Evolutionary conservation across 2,113 vertebrate genomes (phyloP), one percentile per base, ranked within the genome.

Genomic region (Neofelis nebulosa): DNA sequence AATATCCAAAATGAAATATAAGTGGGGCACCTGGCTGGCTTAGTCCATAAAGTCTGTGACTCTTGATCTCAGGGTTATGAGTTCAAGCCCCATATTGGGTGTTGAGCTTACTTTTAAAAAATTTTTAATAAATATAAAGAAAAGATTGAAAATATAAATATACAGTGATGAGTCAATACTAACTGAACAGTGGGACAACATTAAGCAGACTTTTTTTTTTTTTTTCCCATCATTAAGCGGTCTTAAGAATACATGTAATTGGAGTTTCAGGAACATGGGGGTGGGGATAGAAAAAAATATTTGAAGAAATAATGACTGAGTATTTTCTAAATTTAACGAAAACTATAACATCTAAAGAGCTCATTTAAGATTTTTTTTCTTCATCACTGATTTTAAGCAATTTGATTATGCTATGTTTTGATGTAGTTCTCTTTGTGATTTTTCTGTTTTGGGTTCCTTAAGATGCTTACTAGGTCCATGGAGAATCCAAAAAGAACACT

Each of bases 311-410:
- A 80, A 92, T 65, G 15, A 27, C 48, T 83, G 57, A n/a, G 25
- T 50, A 25, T 88, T 82, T 83, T 69, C 41, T 69, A 38, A 88
- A 61, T 86, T 80, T 94, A 94, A 68, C 87, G 48, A 82, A 95
- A 96, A 91, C 87, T 96, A 23, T 81, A 57, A 65, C 4, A 92
- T 92, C 7, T 27, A 66, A 12, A 78, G 78, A 41, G 15, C 23
- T 76, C 27, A 82, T 55, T 88, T 50, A 92, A 68, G 66, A 76
- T 88, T 96, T 96, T 66, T 16, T 16, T 86, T 73, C 41, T 91
- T 90, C 45, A 71, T 78, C 71, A 19, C 71, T 90, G 41, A 82
- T 88, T 74, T 92, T 86, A 92, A 88, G 38, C 38, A 88, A 1
- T 97, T 97, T 71, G 50, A 89, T 89, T 92, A 45, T 91, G 57